Evolutionary conservation across 1,140 invertebrate species (phyloP), one percentile per base, ranked within the genome.

Genomic region (Pararge aegeria): DNA sequence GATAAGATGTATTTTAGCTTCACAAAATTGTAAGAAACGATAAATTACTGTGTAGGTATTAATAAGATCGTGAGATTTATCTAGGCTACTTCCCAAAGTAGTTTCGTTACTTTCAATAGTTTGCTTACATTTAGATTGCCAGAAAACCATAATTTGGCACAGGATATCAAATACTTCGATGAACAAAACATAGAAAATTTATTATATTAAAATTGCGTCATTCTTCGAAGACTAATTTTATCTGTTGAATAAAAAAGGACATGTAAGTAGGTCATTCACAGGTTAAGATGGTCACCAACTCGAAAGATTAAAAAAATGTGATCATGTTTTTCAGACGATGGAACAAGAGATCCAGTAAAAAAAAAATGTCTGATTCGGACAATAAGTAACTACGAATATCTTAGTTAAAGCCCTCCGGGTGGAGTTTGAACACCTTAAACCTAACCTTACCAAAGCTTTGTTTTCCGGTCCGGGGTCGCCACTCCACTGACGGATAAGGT

Each of bases 1-100:
- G 74, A 87, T 78, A 84, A 79, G 78, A 85, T 87, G 84, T 89
- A 86, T 84, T 83, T 85, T 87, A 86, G 83, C 83, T 87, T 89
- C 84, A 87, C 80, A 87, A 89, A 89, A 89, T 87, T 89, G 82
- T 89, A 89, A 89, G 84, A 78, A 88, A 89, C 84, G 88, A 89
- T 89, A 89, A 89, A 89, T 89, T 89, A 89, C 87, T 89, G 87
- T 87, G 87, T 87, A 89, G 87, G 87, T 89, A 89, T n/a, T n/a
- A 89, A 89, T 87, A 87, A 88, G 58, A 73, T 64, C 57, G 64
- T 79, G 87, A 79, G 75, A 77, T 87, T 89, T 89, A 89, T 89
- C 87, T 84, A 87, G 84, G 87, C 63, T 21, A 71, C 20, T 59
- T 63, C 77, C 83, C 80, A 56, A 38, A 56, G 64, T 55, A 34